These are phyloP conservation scores for Leucoraja erinaceus DNA, from an alignment of 2,113 vertebrate species.

Conservation along the genomic window DNA sequence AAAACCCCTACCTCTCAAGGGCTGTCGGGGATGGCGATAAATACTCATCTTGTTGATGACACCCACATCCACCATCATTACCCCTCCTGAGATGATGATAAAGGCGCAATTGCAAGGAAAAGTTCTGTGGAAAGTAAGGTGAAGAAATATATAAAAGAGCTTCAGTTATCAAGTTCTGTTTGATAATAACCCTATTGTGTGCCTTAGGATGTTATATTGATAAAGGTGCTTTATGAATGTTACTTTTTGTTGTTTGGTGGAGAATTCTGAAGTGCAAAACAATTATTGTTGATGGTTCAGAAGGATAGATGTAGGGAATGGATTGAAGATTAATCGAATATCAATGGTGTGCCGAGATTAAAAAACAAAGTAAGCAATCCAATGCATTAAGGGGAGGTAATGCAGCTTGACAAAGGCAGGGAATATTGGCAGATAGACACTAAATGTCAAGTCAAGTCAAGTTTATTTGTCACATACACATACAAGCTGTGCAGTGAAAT, in stretches of 20 bases:
- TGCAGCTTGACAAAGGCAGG: no score
- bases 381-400: not conserved
- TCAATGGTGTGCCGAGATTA: not conserved
- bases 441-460: no score
- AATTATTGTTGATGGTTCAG: not conserved
- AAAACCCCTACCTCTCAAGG: no score
- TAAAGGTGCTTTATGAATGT: not conserved
- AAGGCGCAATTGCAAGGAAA: not conserved
- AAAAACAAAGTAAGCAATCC: not conserved
- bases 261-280: not conserved
- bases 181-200: not conserved
- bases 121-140: not conserved
- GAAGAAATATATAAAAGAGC: not conserved
- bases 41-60: no score
- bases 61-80: no score
- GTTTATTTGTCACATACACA: no score
- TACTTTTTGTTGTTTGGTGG: not conserved
- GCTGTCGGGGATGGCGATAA: no score
- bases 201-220: not conserved
- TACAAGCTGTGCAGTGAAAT: no score
- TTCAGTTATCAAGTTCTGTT: not conserved
- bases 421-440: no score
- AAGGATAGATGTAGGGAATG: not conserved
- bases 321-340: no score
- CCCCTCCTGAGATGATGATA: not conserved